These are phyloP conservation scores for Heterotis niloticus DNA, from an alignment of 2,113 vertebrate species.

Conservation along the genomic window DNA sequence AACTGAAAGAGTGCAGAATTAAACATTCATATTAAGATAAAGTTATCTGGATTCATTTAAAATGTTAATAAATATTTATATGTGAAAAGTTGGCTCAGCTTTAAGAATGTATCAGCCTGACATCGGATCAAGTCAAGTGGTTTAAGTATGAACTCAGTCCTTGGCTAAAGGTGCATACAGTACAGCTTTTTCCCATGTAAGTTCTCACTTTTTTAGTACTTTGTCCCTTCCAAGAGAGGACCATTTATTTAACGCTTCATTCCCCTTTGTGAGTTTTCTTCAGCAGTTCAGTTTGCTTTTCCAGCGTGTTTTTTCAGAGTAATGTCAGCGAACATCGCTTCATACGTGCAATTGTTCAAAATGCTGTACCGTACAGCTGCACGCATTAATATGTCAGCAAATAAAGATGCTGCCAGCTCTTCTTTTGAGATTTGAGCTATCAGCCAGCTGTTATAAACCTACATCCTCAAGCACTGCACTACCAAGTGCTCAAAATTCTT, in stretches of 20 bases:
- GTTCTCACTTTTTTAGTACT: not conserved
- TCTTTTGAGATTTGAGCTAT: no score
- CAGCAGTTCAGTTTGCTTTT: no score
- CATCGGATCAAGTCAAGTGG: not conserved
- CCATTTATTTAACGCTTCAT: not conserved
- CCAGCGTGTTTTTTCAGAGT: no score
- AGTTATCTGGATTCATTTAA: constrained; percentile 6
- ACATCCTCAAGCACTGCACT: no score
- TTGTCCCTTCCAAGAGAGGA: not conserved
- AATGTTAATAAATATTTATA: constrained; percentile 1
- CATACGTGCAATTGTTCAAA: no score
- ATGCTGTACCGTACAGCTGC: no score
- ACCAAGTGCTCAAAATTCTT: no score
- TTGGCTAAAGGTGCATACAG: not conserved
- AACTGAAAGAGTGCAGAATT: not conserved
- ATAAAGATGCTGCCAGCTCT: no score
- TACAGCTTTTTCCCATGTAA: constrained; percentile 9
- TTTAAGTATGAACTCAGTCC: constrained; percentile 6
- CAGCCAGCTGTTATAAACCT: no score
- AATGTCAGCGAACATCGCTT: no score
- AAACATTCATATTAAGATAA: constrained; percentile 2
- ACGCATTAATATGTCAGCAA: no score
- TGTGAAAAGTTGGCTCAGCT: not conserved
- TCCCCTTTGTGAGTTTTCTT: no score
- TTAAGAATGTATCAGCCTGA: not conserved